A percentile compares a stretch with the other conserved stretches of the same genome.
Evolutionary conservation across 2,113 vertebrate species (phyloP).

Genomic region (Circaetus gallicus): DNA sequence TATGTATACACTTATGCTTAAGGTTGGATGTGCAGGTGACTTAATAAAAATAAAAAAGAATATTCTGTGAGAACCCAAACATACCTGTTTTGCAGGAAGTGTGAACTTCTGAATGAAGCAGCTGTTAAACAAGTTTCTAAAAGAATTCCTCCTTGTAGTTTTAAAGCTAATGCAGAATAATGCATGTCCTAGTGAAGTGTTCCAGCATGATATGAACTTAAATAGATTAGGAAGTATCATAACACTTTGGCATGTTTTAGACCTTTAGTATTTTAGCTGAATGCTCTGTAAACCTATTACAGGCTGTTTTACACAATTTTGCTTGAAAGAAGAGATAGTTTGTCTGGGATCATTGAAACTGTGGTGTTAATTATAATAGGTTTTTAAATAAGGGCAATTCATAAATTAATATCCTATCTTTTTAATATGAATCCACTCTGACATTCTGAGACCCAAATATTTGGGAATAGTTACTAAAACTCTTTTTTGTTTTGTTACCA

Average conservation of each 20-base stretch:
- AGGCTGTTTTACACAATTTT: not conserved
- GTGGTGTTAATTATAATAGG: not conserved
- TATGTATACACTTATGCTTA: not conserved
- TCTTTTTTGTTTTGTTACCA: not conserved
- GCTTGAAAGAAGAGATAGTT: not conserved
- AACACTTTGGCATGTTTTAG: not conserved
- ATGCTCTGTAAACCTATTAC: not conserved
- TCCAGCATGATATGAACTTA: not conserved
- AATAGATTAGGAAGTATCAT: not conserved
- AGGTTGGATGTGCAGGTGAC: not conserved
- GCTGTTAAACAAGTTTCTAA: conserved; percentile 14
- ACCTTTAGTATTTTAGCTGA: not conserved
- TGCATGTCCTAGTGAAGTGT: not conserved
- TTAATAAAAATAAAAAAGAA: not conserved
- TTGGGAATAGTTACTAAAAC: not conserved
- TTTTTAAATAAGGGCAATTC: not conserved
- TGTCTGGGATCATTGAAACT: not conserved
- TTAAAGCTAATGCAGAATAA: not conserved
- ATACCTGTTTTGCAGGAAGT: not conserved
- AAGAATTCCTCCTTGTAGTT: not conserved
- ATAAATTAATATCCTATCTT: not conserved
- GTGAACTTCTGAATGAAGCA: not conserved
- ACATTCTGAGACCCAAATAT: not conserved
- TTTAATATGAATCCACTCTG: not conserved
- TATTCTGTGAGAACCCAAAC: not conserved